Base-by-base conservation (phyloP, 2,888 invertebrate species). In the Oegoconia quadripuncta region DNA sequence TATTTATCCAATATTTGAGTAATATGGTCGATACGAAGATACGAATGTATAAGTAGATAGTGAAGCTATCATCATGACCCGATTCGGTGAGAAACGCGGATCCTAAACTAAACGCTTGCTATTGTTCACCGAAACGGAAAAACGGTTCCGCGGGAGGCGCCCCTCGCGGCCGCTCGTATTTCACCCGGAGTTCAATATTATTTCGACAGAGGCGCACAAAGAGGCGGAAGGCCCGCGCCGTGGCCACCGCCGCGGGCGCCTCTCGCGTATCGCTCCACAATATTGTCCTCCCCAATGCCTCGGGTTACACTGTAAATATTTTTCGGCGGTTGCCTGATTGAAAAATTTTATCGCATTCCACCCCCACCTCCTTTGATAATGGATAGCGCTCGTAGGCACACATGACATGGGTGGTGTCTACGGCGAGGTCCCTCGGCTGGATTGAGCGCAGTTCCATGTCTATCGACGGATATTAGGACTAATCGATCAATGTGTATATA, bases 231-330 rank as follows among this genome's bases (percentile, higher is more conserved):
- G 75, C 78, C 73, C 69, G 73, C 62, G 62, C 65, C 70, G 63
- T 52, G 56, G 59, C 43, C 51, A 55, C 55, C 50, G 78, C 80
- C 81, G 73, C 75, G 71, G 77, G 81, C 77, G 60, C 60, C 65
- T 62, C 60, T 62, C 68, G 71, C 72, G 71, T 73, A 70, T 72
- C 79, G 74, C 73, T 71, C 64, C 65, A 73, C 84, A 83, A 87
- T 86, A 87, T 84, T 86, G 83, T 84, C 80, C 77, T 76, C 77
- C 67, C 63, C 56, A 60, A 53, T 67, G 82, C 81, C 81, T 84
- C 78, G 71, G 81, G 82, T 82, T 84, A 84, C 80, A 77, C 73
- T 75, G 83, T 83, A 83, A 79, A 86, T 83, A 86, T 84, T 84
- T 83, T 82, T 83, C 75, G 81, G 78, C 64, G 74, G 79, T 71